Evolutionary conservation across 2,113 vertebrate species (phyloP).

Genomic region (Oxyura jamaicensis): DNA sequence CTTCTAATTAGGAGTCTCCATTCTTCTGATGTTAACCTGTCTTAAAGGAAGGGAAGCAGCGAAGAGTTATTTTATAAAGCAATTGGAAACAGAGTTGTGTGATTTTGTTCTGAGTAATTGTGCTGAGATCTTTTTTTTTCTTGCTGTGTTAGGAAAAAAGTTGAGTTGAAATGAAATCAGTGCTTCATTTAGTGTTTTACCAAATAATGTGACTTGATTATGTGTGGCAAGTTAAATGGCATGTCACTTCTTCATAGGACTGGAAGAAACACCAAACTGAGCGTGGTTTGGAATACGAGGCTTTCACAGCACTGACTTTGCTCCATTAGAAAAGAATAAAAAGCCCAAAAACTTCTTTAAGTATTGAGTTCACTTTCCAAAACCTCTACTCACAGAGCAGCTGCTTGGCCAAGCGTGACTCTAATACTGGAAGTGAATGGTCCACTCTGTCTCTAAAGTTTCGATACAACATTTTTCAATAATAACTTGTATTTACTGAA

Average conservation of each 20-base stretch:
- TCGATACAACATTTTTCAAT: background rate
- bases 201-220: background rate
- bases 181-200: background rate
- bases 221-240: background rate
- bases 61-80: background rate
- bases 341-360: conserved; percentile 41
- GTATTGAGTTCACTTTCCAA: conserved; percentile 16
- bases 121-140: background rate
- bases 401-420: conserved; percentile 40
- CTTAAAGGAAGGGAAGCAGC: background rate
- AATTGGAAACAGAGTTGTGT: background rate
- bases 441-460: conserved; percentile 39
- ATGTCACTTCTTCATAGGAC: background rate
- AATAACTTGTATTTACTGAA: conserved; percentile 61
- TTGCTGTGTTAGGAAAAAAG: background rate
- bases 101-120: background rate
- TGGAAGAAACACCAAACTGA: background rate
- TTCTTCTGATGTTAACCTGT: background rate
- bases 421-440: conserved; percentile 27
- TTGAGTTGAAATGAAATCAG: too few species aligned
- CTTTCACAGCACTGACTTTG: background rate
- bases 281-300: background rate
- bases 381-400: conserved; percentile 37
- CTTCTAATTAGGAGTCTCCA: background rate
- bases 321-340: background rate